Evolutionary conservation across 2,113 vertebrate species (phyloP).

Genomic region (Puma concolor): DNA sequence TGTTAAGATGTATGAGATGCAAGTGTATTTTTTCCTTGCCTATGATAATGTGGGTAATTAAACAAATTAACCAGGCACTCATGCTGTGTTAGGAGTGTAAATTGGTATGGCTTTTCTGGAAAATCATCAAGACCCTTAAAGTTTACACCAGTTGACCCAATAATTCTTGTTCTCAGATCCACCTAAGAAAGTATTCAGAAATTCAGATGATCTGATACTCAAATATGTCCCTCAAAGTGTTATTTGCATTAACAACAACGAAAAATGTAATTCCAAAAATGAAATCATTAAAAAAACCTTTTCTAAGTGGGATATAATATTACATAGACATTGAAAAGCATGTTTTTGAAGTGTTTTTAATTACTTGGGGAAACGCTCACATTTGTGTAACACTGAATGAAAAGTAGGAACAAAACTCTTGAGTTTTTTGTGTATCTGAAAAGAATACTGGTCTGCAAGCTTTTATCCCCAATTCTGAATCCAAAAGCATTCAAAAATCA

Average conservation of each 20-base stretch:
- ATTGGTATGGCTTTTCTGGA: not conserved
- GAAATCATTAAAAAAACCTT: slow-evolving; percentile 4
- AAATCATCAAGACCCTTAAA: not conserved
- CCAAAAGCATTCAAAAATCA: not conserved
- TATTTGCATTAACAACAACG: not conserved
- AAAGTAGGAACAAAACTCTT: slow-evolving; percentile 15
- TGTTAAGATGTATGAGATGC: not conserved
- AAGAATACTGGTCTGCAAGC: not conserved
- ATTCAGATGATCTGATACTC: not conserved
- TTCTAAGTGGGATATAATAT: not conserved
- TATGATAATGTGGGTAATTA: not conserved
- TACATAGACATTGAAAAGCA: not conserved
- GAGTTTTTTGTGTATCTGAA: not conserved
- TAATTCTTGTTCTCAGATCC: not conserved
- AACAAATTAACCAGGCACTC: not conserved
- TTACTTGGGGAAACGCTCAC: not conserved
- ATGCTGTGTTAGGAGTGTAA: not conserved
- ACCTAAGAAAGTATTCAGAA: slow-evolving; percentile 32
- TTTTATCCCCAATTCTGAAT: slow-evolving; percentile 31
- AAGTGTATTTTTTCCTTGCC: not conserved
- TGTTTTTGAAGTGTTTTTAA: not conserved
- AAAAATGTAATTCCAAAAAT: not conserved
- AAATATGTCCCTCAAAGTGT: not conserved
- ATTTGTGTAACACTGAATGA: not conserved
- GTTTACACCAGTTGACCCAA: not conserved